Evolutionary conservation across 2,888 invertebrate genomes (phyloP).

Genomic region (Stenotaenia linearis): DNA sequence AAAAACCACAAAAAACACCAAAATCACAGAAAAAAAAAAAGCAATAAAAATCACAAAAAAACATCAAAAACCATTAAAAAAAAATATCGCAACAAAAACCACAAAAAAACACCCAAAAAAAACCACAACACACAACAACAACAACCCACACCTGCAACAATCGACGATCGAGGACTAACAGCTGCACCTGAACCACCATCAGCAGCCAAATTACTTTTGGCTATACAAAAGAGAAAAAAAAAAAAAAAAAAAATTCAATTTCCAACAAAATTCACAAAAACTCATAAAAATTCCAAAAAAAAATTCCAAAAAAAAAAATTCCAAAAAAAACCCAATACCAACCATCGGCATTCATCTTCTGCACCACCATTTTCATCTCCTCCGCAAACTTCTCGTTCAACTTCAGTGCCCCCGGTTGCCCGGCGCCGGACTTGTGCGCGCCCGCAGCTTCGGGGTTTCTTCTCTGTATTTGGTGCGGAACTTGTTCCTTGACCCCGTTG

Average conservation of each 20-base stretch:
- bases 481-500: not conserved
- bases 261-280: no score
- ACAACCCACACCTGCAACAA: not conserved
- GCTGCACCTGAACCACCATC: not conserved
- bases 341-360: slow-evolving; percentile 35
- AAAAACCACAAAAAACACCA: not conserved
- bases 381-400: slow-evolving; percentile 35
- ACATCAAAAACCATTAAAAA: no score
- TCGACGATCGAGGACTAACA: not conserved
- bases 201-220: not conserved
- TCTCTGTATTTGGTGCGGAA: not conserved
- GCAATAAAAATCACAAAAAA: no score
- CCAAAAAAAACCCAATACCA: no score
- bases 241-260: not conserved
- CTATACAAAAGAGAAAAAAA: not conserved
- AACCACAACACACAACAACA: not conserved
- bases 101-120: not conserved
- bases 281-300: no score
- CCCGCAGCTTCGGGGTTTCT: not conserved
- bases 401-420: not conserved
- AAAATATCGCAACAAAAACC: no score
- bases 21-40: not conserved
- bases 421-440: not conserved
- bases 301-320: no score
- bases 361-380: slow-evolving; percentile 35